Evolutionary conservation across 1,140 invertebrate genomes (phyloP), one percentile per base, ranked within the genome.

Genomic region (Heterodera schachtii): DNA sequence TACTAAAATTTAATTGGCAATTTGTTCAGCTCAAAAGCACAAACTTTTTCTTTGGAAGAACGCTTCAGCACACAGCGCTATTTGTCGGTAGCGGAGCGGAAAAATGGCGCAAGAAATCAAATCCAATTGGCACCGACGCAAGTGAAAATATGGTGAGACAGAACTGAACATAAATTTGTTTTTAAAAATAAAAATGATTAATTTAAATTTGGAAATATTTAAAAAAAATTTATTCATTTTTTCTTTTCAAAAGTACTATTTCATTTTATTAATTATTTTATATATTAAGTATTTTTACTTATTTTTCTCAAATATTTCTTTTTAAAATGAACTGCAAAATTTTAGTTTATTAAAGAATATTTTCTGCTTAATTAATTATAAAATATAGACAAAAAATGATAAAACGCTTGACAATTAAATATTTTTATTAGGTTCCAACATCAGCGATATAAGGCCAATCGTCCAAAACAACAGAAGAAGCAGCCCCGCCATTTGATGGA

Each of bases 61-160:
- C 92, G 96, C 74, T 98, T 98, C 90, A 93, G 95, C 41, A 95
- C 97, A 89, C 96, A 98, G 90, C 92, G 95, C 73, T 98, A 98
- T 90, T 91, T 98, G 13, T 96, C 95, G 8, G 96, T 96, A 0
- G 96, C 96, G 0, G 97, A 98, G 91, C 91, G 97, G 41, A 96
- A 98, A 90, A 96, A 98, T 98, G 67, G 96, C 96, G 1, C 95
- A 94, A 73, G 93, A 97, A 69, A 97, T 98, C 49, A n/a, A n/a
- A n/a, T n/a, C n/a, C 92, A 95, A 41, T 91, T 98, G 52, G 97
- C 95, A 0, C 95, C 96, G 0, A 97, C 95, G 0, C 96, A 98
- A 91, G 95, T 96, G 49, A 88, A 87, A 70, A 87, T 87, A 64
- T 88, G 86, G 86, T 93, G 49, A 69, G 21, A 6, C 46, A 67